phyloP scores from a whole-genome alignment of 2,113 vertebrate species.

The Riparia riparia region DNA sequence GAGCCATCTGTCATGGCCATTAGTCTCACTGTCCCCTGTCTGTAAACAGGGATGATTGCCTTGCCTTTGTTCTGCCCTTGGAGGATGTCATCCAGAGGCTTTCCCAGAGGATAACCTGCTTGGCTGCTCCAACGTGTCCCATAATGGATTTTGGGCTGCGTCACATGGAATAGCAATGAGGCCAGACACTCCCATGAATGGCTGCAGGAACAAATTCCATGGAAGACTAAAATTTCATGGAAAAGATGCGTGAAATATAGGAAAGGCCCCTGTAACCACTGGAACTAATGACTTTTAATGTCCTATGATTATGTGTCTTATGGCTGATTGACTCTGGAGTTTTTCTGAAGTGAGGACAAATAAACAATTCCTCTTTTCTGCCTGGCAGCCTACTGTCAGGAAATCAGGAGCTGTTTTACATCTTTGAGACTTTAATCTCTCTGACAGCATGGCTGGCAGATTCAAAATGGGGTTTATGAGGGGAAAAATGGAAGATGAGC shows the following conservation, averaged over 20 bases:
- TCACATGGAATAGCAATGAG: neutral
- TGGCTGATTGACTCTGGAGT: neutral
- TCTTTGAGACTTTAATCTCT: neutral
- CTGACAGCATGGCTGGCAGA: neutral
- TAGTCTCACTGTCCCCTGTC: neutral
- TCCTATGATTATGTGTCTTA: neutral
- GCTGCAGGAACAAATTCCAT: neutral
- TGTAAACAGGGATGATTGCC: neutral
- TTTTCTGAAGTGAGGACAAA: neutral
- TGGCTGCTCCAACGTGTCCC: neutral
- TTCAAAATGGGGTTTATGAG: neutral
- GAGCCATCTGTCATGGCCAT: neutral
- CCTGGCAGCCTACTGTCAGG: neutral
- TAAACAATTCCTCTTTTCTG: neutral
- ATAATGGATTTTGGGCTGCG: neutral
- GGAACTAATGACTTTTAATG: constrained; percentile 1
- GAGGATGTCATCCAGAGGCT: neutral
- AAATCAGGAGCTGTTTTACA: neutral
- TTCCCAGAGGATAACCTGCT: neutral
- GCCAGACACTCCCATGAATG: fast-evolving
- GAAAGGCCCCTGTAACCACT: neutral
- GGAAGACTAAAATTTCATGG: neutral
- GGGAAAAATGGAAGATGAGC: neutral
- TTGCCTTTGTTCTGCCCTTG: constrained; percentile 27
- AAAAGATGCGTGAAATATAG: neutral